Evolutionary conservation across 2,888 invertebrate genomes (phyloP).

Genomic region (Erebia aethiops): DNA sequence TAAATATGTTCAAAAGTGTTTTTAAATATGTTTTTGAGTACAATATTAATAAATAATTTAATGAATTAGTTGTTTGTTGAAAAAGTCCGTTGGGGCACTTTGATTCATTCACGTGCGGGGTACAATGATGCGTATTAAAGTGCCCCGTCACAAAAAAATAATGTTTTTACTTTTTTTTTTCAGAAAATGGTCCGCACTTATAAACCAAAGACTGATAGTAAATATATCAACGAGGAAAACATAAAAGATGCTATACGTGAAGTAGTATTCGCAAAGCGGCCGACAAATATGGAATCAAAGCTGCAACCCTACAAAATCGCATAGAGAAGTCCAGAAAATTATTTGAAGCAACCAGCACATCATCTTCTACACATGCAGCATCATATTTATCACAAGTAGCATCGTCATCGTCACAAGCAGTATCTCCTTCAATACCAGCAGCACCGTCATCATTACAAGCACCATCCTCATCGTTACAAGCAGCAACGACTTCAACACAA

Average conservation of each 20-base stretch:
- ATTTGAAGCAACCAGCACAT: slow-evolving; percentile 17
- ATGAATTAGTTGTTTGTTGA: slow-evolving; percentile 37
- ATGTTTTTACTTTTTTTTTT: slow-evolving; percentile 19
- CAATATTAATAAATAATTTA: slow-evolving; percentile 33
- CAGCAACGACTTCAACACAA: no score
- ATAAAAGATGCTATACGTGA: slow-evolving; percentile 39
- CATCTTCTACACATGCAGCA: slow-evolving; percentile 31
- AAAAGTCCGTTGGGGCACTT: slow-evolving; percentile 2
- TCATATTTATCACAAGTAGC: background rate
- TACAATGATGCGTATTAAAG: slow-evolving; percentile 39
- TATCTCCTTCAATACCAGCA: no score
- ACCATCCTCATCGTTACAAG: no score
- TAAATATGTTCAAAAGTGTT: slow-evolving; percentile 33
- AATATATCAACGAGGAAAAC: slow-evolving; percentile 41
- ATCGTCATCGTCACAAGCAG: slow-evolving; percentile 19
- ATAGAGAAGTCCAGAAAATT: slow-evolving; percentile 41
- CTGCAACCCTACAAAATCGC: slow-evolving; percentile 41
- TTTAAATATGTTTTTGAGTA: slow-evolving; percentile 30
- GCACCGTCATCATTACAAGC: no score
- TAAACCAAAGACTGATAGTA: slow-evolving; percentile 8
- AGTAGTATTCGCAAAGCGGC: slow-evolving; percentile 40
- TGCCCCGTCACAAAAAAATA: slow-evolving; percentile 31
- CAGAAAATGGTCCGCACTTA: slow-evolving; percentile 2
- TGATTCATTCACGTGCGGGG: slow-evolving; percentile 19
- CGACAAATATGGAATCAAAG: slow-evolving; percentile 41